Percentiles rank a stretch among this genome's conserved stretches.
phyloP scores from a whole-genome alignment of 1,140 invertebrate genomes.

The Drosophila lacertosa region DNA sequence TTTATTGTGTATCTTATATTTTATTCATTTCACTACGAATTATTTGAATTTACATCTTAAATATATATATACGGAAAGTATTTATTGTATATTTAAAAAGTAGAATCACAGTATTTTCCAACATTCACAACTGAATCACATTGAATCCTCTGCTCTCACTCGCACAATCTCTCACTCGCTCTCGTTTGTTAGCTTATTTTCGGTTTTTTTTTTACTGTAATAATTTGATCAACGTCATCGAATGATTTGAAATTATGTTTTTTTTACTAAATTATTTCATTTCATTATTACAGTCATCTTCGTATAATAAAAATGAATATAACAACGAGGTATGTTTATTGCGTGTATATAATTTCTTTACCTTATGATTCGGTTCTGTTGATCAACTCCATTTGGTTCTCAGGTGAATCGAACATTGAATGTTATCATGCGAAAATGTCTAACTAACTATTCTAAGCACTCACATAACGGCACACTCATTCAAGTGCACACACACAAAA shows the following conservation, averaged over 20 bases:
- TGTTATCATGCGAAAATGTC: neutral
- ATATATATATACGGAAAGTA: too few relatives aligned
- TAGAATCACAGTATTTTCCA: neutral
- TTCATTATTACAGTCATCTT: conserved; percentile 75
- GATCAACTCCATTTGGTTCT: neutral
- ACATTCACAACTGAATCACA: neutral
- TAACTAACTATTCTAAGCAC: neutral
- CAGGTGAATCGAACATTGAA: neutral
- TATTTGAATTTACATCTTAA: too few relatives aligned
- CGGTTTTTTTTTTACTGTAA: neutral
- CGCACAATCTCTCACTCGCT: neutral
- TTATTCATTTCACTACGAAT: too few relatives aligned
- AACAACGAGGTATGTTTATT: conserved; percentile 76
- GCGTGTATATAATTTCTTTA: conserved; percentile 54
- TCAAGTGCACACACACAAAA: conserved; percentile 19
- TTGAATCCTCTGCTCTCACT: neutral
- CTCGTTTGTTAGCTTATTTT: neutral
- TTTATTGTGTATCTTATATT: too few relatives aligned
- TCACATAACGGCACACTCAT: conserved; percentile 1
- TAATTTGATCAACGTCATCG: conserved; percentile 4
- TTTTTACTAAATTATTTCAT: conserved; percentile 62
- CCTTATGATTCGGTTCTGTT: conserved; percentile 13
- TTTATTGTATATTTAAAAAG: too few relatives aligned
- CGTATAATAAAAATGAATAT: conserved; percentile 77
- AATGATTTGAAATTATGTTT: conserved; percentile 55